Evolutionary conservation across 1,140 invertebrate species (phyloP).

Genomic region (Ceratina calcarata): DNA sequence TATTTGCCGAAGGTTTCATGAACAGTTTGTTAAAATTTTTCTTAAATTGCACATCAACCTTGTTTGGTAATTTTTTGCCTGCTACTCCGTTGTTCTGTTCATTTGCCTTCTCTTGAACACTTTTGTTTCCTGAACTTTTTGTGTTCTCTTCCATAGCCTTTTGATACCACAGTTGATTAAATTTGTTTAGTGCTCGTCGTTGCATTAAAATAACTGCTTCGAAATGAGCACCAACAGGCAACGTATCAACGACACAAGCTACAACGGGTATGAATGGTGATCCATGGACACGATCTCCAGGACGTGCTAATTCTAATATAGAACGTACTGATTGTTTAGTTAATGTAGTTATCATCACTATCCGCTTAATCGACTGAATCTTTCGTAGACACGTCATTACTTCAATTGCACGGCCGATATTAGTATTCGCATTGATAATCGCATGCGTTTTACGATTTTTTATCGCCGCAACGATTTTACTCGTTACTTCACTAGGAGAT

Average conservation of each 20-base stretch:
- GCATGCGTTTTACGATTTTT: slow-evolving; percentile 70
- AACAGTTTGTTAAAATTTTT: slow-evolving; percentile 30
- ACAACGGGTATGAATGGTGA: slow-evolving; percentile 75
- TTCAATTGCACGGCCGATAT: slow-evolving; percentile 74
- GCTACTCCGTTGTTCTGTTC: slow-evolving; percentile 9
- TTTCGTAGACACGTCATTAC: slow-evolving; percentile 74
- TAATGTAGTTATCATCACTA: slow-evolving; percentile 77
- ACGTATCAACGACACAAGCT: slow-evolving; percentile 75
- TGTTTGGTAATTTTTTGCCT: slow-evolving; percentile 5
- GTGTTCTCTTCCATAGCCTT: background rate
- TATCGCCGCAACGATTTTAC: slow-evolving; percentile 67
- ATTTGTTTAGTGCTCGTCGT: slow-evolving; percentile 70
- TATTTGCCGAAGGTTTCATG: background rate
- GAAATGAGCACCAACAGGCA: slow-evolving; percentile 74
- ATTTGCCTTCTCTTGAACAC: background rate
- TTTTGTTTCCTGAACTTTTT: slow-evolving; percentile 19
- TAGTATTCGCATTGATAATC: slow-evolving; percentile 75
- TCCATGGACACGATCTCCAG: slow-evolving; percentile 65
- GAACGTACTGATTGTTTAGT: slow-evolving; percentile 78
- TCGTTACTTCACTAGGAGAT: slow-evolving; percentile 68
- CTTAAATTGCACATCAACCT: slow-evolving; percentile 19
- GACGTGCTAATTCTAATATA: slow-evolving; percentile 76
- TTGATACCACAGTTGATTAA: slow-evolving; percentile 47
- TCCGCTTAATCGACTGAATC: slow-evolving; percentile 70
- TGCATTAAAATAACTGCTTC: slow-evolving; percentile 77